Percentiles rank a stretch among this genome's conserved stretches.
phyloP scores from a whole-genome alignment of 2,113 vertebrate genomes.

The Nothocercus julius region DNA sequence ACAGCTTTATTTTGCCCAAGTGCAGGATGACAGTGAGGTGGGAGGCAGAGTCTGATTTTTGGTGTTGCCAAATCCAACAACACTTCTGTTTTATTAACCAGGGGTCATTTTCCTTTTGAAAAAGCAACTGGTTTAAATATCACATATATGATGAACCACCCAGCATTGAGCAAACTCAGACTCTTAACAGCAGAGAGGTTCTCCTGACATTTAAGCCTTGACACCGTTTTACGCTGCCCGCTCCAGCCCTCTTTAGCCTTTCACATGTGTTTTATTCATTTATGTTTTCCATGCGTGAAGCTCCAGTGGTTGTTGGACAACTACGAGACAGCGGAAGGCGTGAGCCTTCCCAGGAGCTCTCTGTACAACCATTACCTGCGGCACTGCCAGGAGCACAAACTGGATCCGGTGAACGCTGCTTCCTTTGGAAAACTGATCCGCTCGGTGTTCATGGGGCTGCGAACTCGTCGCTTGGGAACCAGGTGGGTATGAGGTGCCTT shows the following conservation, averaged over 20 bases:
- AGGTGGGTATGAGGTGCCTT: slow-evolving; percentile 76
- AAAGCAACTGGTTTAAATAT: not conserved
- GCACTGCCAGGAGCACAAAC: slow-evolving; percentile 97
- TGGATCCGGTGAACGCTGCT: slow-evolving; percentile 96
- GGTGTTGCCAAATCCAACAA: not conserved
- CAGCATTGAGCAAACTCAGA: not conserved
- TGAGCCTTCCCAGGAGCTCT: slow-evolving; percentile 93
- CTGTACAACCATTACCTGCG: slow-evolving; percentile 96
- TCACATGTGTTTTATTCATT: not conserved
- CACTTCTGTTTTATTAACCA: not conserved
- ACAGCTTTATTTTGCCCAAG: not conserved
- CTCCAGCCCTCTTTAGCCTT: not conserved
- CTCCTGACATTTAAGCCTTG: not conserved
- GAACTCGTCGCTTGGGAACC: slow-evolving; percentile 93
- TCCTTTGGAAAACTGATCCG: slow-evolving; percentile 98
- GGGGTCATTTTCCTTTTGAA: not conserved
- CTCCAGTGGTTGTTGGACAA: slow-evolving; percentile 98
- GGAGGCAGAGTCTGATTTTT: not conserved
- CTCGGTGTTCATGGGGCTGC: slow-evolving; percentile 96
- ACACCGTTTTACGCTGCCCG: fast-evolving
- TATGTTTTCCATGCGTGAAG: slow-evolving; percentile 71
- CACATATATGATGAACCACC: not conserved
- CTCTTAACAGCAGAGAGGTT: not conserved
- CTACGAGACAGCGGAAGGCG: slow-evolving; percentile 95
- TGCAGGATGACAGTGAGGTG: not conserved